These are phyloP conservation scores for Ichneumoninae sp. DNA, from an alignment of 2,888 invertebrate species.

Conservation along the genomic window DNA sequence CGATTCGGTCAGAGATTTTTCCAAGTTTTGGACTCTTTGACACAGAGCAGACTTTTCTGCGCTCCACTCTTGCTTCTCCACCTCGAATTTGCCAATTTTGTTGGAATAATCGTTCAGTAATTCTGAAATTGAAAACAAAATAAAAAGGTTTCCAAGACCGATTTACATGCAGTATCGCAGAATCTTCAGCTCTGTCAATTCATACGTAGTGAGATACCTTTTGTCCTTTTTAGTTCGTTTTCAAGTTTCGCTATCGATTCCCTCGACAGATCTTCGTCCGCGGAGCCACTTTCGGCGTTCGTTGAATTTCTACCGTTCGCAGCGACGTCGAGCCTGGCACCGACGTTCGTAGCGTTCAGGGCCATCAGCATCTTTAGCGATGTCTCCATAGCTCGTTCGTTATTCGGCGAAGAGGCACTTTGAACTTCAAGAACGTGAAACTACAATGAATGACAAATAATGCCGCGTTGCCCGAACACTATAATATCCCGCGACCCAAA, in stretches of 20 bases:
- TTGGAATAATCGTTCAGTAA: conserved; percentile 49
- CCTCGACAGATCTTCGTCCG: conserved; percentile 15
- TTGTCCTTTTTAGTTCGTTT: conserved; percentile 65
- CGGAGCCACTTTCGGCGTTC: neutral
- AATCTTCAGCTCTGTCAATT: neutral
- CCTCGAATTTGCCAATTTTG: conserved; percentile 57
- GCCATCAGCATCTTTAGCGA: conserved; percentile 76
- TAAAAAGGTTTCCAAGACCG: neutral
- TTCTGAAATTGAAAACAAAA: conserved; percentile 59
- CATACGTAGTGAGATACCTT: conserved; percentile 30
- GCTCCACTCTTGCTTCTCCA: conserved; percentile 69
- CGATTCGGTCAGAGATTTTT: conserved; percentile 64
- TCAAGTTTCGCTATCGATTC: conserved; percentile 59
- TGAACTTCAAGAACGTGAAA: conserved; percentile 80
- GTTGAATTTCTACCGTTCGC: conserved; percentile 21
- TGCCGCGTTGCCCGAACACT: conserved; percentile 18
- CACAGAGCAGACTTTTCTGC: conserved; percentile 67
- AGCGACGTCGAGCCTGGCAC: conserved; percentile 38
- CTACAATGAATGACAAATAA: conserved; percentile 69
- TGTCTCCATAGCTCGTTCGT: conserved; percentile 73
- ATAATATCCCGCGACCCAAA: neutral
- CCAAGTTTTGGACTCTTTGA: conserved; percentile 71
- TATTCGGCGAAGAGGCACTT: conserved; percentile 76
- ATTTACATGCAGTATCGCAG: neutral
- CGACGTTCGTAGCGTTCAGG: conserved; percentile 69